Evolutionary conservation across 92 coral and sea anemone species (phyloP).

Genomic region (Phenganax subtilis): DNA sequence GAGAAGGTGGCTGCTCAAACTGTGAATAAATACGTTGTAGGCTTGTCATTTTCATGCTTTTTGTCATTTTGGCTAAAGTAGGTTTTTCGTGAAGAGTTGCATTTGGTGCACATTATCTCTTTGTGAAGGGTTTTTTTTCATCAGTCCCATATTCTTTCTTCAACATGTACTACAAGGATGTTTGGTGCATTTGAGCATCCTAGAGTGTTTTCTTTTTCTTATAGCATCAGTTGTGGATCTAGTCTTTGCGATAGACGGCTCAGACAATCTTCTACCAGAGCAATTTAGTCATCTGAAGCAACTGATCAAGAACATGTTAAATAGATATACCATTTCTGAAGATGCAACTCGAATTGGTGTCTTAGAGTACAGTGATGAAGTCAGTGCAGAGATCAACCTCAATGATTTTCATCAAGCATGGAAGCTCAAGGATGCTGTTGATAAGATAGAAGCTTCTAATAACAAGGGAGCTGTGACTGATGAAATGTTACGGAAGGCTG

Average conservation of each 20-base stretch:
- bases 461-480: slow-evolving; percentile 26
- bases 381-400: slow-evolving; percentile 50
- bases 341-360: slow-evolving; percentile 71
- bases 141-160: background rate
- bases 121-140: background rate
- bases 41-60: no score
- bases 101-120: no score
- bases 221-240: slow-evolving; percentile 58
- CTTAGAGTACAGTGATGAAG: slow-evolving; percentile 59
- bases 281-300: slow-evolving; percentile 60
- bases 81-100: no score
- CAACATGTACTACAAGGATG: background rate
- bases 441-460: slow-evolving; percentile 2
- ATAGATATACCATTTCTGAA: slow-evolving; percentile 60
- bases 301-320: slow-evolving; percentile 56
- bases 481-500: slow-evolving; percentile 32
- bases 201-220: background rate
- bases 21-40: no score
- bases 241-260: slow-evolving; percentile 57
- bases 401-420: slow-evolving; percentile 11
- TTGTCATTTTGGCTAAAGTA: no score
- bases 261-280: slow-evolving; percentile 57
- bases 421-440: slow-evolving; percentile 30
- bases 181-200: background rate
- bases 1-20: no score